Evolutionary conservation across 2,888 invertebrate genomes (phyloP), one percentile per base, ranked within the genome.

Genomic region (Andrena minutula): DNA sequence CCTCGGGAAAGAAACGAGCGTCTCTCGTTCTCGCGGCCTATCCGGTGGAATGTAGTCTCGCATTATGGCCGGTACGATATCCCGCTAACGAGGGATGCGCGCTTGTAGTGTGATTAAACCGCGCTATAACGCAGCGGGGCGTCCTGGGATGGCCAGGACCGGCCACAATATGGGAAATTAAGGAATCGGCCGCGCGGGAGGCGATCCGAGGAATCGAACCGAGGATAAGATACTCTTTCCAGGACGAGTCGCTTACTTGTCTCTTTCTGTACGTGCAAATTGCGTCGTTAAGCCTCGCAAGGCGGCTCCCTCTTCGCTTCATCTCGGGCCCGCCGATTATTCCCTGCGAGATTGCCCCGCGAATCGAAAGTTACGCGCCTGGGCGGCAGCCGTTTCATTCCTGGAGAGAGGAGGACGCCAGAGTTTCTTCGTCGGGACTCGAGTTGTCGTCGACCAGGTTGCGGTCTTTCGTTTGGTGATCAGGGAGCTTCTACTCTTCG

Each of bases 41-140:
- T 74, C 65, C 79, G 23, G 58, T 72, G 92, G 93, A 93, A 93
- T 93, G 93, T 92, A 91, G 91, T 88, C 90, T 90, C 90, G 88
- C 90, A 91, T 93, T 93, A 93, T 91, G 86, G 92, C 91, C 91
- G 89, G 91, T 72, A 90, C 90, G 92, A 92, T 93, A 92, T 93
- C 90, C 92, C 92, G 91, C 93, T 94, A 94, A 93, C 93, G 93
- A 94, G 93, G 91, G 92, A 93, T 91, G 92, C 91, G 92, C 90
- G 92, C 92, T 92, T 90, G 93, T 92, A 92, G 92, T 89, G 93
- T 92, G 93, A 93, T 93, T 93, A 93, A 93, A 93, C 92, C 92
- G 88, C 90, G 93, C 91, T 92, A 92, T 93, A 93, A 92, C 93
- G 89, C 93, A 90, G 92, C 92, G 77, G 93, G 93, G 90, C 87